Evolutionary conservation across 92 coral and sea anemone genomes (phyloP).

Genomic region (Meandrina meandrites): DNA sequence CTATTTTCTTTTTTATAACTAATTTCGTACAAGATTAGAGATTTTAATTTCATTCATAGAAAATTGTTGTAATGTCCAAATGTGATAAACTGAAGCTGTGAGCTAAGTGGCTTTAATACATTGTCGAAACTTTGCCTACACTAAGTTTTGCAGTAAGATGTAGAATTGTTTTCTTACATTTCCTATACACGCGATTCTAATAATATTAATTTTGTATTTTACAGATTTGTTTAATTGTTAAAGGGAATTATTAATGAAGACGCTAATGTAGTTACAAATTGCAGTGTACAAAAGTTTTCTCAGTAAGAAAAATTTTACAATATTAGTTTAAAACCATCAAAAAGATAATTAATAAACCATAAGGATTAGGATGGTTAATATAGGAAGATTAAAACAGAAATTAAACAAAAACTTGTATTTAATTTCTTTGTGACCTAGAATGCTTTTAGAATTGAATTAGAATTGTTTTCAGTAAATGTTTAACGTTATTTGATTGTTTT

Average conservation of each 20-base stretch:
- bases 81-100: not conserved
- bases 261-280: not conserved
- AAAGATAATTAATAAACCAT: not conserved
- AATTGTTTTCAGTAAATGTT: not conserved
- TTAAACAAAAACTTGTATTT: not conserved
- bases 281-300: not conserved
- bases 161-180: not conserved
- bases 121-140: not conserved
- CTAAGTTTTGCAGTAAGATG: not conserved
- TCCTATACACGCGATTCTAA: not conserved
- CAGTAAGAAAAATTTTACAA: not conserved
- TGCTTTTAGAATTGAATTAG: not conserved
- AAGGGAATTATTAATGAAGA: not conserved
- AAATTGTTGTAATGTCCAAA: not conserved
- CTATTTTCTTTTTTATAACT: not conserved
- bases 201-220: not conserved
- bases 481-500: not conserved
- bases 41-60: slow-evolving; percentile 8
- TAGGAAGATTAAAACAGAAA: not conserved
- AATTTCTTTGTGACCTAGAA: not conserved
- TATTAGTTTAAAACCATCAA: not conserved
- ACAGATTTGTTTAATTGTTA: slow-evolving; percentile 1
- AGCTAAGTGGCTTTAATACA: not conserved
- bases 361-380: not conserved
- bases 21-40: not conserved